phyloP scores from a whole-genome alignment of 2,888 invertebrate genomes.

The Oscheius sp. region DNA sequence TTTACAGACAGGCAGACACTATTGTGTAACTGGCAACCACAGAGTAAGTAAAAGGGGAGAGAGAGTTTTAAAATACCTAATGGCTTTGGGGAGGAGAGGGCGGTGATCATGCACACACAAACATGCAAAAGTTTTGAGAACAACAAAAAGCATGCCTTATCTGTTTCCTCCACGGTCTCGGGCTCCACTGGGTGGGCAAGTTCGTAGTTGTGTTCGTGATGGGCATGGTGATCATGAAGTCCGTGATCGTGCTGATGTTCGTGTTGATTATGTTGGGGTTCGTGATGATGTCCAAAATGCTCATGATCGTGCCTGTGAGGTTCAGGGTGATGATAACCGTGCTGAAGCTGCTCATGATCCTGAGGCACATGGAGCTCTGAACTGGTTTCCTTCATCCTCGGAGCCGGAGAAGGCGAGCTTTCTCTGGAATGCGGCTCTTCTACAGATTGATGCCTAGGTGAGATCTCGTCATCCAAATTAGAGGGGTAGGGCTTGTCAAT shows the following conservation, averaged over 20 bases:
- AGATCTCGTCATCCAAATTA: constrained; percentile 14
- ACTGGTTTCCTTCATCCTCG: constrained; percentile 11
- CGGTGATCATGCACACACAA: background rate
- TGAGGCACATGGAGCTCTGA: background rate
- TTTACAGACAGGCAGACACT: constrained; percentile 5
- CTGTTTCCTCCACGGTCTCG: background rate
- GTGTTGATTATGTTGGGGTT: too few species aligned
- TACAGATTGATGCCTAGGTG: background rate
- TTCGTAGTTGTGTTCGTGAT: background rate
- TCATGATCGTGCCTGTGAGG: background rate
- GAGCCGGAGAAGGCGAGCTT: constrained; percentile 10
- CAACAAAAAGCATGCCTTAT: constrained; percentile 24
- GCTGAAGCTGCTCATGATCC: background rate
- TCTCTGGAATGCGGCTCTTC: constrained; percentile 1
- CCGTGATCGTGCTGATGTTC: too few species aligned
- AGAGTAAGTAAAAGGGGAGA: background rate
- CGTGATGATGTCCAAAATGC: background rate
- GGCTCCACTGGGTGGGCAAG: background rate
- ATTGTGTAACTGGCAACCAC: constrained; percentile 12
- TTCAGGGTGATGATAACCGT: background rate
- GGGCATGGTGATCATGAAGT: too few species aligned
- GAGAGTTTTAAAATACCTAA: background rate
- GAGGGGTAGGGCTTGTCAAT: constrained; percentile 29
- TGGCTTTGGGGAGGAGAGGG: too few species aligned
- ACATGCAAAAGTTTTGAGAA: background rate